Evolutionary conservation across 2,888 invertebrate species (phyloP).

Genomic region (Masnerella sp.): DNA sequence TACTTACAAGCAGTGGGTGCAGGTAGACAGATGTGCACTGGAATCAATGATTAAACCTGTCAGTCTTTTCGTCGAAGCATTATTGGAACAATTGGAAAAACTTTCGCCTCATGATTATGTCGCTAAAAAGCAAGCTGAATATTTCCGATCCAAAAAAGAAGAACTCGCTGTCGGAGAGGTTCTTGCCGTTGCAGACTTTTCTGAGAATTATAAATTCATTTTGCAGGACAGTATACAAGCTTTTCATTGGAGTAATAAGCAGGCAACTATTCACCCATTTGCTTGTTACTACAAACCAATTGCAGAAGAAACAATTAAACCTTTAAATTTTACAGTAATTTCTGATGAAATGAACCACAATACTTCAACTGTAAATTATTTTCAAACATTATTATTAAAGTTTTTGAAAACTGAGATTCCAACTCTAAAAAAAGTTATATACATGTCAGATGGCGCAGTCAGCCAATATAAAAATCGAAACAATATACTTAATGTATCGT

Average conservation of each 20-base stretch:
- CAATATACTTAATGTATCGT: neutral
- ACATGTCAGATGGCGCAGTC: too few relatives aligned
- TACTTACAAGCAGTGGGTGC: slow-evolving; percentile 8
- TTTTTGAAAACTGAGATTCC: slow-evolving; percentile 1
- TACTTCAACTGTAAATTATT: too few relatives aligned
- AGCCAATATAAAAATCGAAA: too few relatives aligned
- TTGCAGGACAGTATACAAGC: neutral
- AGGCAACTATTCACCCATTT: too few relatives aligned
- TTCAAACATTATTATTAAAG: too few relatives aligned
- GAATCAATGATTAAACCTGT: neutral
- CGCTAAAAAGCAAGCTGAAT: neutral
- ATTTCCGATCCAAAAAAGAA: neutral
- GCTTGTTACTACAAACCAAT: too few relatives aligned
- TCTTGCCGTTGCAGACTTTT: neutral
- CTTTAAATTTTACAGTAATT: neutral
- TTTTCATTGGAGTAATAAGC: too few relatives aligned
- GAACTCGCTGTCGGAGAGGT: neutral
- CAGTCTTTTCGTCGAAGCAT: neutral
- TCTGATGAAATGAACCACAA: neutral
- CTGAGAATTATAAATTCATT: neutral
- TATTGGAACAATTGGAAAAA: neutral
- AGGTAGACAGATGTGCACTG: slow-evolving; percentile 14
- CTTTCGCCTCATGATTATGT: neutral
- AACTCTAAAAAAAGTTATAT: too few relatives aligned
- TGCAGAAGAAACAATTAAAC: neutral